Evolutionary conservation across 2,113 vertebrate species (phyloP).

Genomic region (Chloropsis hardwickii): DNA sequence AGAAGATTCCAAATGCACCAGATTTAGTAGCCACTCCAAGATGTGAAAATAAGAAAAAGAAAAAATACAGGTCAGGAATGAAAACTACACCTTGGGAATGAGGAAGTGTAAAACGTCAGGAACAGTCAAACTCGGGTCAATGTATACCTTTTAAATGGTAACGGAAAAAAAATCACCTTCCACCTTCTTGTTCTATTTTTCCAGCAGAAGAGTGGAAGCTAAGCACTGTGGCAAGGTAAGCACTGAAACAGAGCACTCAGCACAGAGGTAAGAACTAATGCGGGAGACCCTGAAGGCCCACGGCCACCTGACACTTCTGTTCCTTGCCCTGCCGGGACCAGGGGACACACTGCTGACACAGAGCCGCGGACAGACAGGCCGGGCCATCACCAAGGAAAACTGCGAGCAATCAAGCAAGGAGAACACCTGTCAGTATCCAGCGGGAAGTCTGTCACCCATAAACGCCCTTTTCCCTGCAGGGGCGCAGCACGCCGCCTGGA

Average conservation of each 20-base stretch:
- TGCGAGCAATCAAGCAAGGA: rapidly evolving
- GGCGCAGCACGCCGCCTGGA: background rate
- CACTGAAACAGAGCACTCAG: rapidly evolving
- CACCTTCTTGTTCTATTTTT: background rate
- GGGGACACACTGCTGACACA: rapidly evolving
- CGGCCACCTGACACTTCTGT: background rate
- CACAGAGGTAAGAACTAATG: too few relatives aligned
- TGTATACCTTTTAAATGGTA: rapidly evolving
- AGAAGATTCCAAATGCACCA: background rate
- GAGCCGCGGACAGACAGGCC: rapidly evolving
- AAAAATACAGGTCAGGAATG: background rate
- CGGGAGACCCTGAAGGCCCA: too few relatives aligned
- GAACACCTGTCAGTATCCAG: rapidly evolving
- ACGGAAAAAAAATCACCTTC: background rate
- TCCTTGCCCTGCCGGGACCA: background rate
- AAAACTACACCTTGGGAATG: background rate
- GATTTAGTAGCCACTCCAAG: background rate
- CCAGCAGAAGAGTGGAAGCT: background rate
- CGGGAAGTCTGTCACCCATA: rapidly evolving
- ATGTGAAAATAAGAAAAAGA: background rate
- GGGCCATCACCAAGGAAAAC: rapidly evolving
- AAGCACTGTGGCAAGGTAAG: background rate
- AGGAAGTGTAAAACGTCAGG: background rate
- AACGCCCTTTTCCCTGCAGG: too few relatives aligned
- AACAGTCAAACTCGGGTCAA: rapidly evolving